Evolutionary conservation across 1,140 invertebrate species (phyloP).

Genomic region (Hirudo medicinalis): DNA sequence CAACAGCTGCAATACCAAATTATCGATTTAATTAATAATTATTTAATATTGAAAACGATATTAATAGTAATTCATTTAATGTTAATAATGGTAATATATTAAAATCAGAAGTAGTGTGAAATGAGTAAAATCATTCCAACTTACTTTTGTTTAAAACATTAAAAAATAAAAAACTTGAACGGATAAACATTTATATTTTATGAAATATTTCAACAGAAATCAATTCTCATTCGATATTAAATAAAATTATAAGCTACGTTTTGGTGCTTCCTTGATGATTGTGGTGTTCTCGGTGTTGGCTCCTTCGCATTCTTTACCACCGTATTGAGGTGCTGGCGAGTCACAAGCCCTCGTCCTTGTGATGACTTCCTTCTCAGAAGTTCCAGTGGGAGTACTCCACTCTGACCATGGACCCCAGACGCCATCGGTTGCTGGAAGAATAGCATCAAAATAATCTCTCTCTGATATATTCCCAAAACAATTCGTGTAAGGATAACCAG

Average conservation of each 20-base stretch:
- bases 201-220: too few relatives aligned
- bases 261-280: constrained; percentile 23
- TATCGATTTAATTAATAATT: neutral
- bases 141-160: too few relatives aligned
- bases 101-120: neutral
- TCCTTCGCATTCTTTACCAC: constrained; percentile 19
- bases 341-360: constrained; percentile 47
- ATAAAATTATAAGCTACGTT: neutral
- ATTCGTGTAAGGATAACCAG: too few relatives aligned
- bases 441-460: too few relatives aligned
- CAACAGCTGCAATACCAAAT: constrained; percentile 10
- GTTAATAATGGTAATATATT: neutral
- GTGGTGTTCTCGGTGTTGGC: neutral
- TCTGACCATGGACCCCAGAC: constrained; percentile 15
- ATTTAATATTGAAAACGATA: neutral
- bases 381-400: constrained; percentile 3
- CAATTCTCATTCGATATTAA: neutral
- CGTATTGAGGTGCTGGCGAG: constrained; percentile 23
- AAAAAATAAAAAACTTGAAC: too few relatives aligned
- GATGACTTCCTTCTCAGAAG: neutral
- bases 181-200: too few relatives aligned
- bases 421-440: neutral
- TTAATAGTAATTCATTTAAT: neutral
- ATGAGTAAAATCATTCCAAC: too few relatives aligned
- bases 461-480: too few relatives aligned